Percentiles rank a stretch among this genome's conserved stretches.
Conservation (phyloP, 2,113 vertebrate species). For the Rhombomys opimus region DNA sequence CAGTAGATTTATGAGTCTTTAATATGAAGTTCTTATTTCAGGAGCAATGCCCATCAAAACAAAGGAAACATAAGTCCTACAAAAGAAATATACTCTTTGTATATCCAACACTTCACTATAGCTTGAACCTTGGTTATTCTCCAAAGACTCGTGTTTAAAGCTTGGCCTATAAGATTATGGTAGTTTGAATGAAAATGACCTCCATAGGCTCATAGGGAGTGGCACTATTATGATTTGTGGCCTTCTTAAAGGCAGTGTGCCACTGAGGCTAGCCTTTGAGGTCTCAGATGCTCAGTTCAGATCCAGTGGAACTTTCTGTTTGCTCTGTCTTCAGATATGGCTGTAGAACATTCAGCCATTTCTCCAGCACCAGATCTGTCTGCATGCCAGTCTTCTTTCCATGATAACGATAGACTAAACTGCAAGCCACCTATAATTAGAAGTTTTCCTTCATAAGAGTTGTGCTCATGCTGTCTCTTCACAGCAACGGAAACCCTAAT, state of each 20-base stretch:
- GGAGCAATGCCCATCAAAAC: neutral
- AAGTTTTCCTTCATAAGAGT: neutral
- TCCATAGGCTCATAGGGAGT: neutral
- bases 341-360: neutral
- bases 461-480: neutral
- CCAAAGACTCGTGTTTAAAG: neutral
- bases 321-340: neutral
- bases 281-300: neutral
- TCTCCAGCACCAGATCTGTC: neutral
- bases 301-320: neutral
- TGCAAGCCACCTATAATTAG: neutral
- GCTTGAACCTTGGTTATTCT: neutral
- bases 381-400: neutral
- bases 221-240: neutral
- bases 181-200: neutral
- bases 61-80: neutral
- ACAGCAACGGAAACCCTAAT: neutral
- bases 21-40: neutral
- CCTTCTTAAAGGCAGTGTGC: neutral
- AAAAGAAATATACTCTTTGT: neutral
- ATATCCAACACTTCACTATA: neutral
- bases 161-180: neutral
- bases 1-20: neutral
- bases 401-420: neutral
- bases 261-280: neutral